These are phyloP conservation scores for Tenthredo amoena DNA, from an alignment of 2,888 invertebrate species.

Conservation along the genomic window DNA sequence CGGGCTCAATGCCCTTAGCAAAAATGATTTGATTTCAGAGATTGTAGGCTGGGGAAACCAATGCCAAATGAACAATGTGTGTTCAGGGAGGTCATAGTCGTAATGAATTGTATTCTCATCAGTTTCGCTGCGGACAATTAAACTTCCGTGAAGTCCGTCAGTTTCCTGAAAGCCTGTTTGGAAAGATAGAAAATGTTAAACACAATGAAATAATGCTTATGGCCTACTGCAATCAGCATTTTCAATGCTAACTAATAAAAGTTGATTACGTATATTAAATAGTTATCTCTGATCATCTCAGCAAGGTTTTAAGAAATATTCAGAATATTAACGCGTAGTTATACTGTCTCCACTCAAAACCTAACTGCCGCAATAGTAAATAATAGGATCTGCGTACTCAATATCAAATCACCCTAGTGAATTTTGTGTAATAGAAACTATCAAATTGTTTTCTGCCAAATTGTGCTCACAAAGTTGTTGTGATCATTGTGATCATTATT, in stretches of 20 bases:
- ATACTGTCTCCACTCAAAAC: too few species aligned
- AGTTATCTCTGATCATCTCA: not conserved
- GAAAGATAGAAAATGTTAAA: not conserved
- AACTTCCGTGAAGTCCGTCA: constrained; percentile 77
- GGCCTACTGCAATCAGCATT: not conserved
- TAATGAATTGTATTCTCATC: constrained; percentile 72
- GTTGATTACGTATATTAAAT: too few species aligned
- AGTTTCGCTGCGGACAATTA: constrained; percentile 73
- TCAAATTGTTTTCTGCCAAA: too few species aligned
- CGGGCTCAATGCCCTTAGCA: not conserved
- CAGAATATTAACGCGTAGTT: too few species aligned
- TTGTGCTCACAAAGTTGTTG: too few species aligned
- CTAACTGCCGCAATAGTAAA: too few species aligned
- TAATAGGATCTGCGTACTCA: too few species aligned
- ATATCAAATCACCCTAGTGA: too few species aligned
- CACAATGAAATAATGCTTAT: not conserved
- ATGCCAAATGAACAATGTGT: constrained; percentile 78
- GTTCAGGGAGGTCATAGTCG: constrained; percentile 79
- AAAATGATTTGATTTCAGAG: not conserved
- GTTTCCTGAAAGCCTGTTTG: constrained; percentile 75
- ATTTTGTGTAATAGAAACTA: too few species aligned
- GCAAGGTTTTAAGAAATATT: not conserved
- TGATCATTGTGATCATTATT: too few species aligned
- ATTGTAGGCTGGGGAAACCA: constrained; percentile 73
- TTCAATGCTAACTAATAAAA: not conserved